Evolutionary conservation across 2,113 vertebrate genomes (phyloP).

Genomic region (Excalfactoria chinensis): DNA sequence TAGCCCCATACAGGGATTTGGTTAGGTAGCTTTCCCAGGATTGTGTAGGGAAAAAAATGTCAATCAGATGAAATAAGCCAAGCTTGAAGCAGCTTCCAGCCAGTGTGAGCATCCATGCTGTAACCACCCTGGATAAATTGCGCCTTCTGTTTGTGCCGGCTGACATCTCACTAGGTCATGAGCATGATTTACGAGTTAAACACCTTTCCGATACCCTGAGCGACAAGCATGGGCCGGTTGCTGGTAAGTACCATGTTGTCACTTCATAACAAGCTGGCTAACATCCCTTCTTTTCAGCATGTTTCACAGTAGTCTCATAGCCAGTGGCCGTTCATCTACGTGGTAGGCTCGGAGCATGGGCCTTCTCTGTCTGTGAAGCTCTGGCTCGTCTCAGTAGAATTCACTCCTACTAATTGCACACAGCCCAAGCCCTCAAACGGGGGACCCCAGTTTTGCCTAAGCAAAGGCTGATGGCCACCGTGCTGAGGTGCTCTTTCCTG

Average conservation of each 20-base stretch:
- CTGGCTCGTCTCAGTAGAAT: slow-evolving; percentile 27
- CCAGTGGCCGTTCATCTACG: neutral
- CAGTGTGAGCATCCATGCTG: slow-evolving; percentile 70
- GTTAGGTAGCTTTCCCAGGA: slow-evolving; percentile 54
- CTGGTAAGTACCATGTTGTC: slow-evolving; percentile 85
- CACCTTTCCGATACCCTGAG: slow-evolving; percentile 88
- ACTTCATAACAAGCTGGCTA: slow-evolving; percentile 45
- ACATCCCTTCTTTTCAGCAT: slow-evolving; percentile 26
- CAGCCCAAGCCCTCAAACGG: neutral
- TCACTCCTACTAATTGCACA: slow-evolving; percentile 16
- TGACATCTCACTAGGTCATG: slow-evolving; percentile 88
- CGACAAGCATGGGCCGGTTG: slow-evolving; percentile 89
- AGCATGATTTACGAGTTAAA: slow-evolving; percentile 93
- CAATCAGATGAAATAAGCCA: slow-evolving; percentile 30
- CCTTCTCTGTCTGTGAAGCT: slow-evolving; percentile 11
- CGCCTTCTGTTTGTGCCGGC: slow-evolving; percentile 81
- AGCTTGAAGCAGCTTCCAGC: slow-evolving; percentile 66
- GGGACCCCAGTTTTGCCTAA: neutral
- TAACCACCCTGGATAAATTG: slow-evolving; percentile 76
- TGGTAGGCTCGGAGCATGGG: neutral
- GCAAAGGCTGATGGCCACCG: neutral
- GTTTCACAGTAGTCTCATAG: neutral
- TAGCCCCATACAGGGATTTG: slow-evolving; percentile 33
- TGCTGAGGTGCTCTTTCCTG: neutral
- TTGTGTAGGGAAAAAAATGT: neutral